Percentiles rank a stretch among this genome's conserved stretches.
These are phyloP conservation scores for Pseudomyrmex cubaensis DNA, from an alignment of 1,140 invertebrate genomes.

Conservation along the genomic window DNA sequence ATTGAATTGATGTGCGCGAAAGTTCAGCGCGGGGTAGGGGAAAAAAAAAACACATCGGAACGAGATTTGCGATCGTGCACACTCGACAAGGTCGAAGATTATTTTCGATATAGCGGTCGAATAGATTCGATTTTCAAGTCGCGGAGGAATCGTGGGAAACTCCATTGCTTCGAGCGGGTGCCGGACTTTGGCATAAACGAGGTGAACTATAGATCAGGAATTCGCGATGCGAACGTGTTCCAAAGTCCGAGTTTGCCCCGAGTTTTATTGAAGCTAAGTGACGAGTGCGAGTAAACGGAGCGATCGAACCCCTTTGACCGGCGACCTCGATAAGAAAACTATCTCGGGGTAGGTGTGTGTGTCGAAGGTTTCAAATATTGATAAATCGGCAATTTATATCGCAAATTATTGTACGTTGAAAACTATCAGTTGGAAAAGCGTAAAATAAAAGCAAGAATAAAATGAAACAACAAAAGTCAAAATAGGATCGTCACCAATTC, in stretches of 20 bases:
- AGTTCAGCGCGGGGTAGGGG: background rate
- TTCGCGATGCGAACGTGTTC: slow-evolving; percentile 24
- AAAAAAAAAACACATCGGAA: background rate
- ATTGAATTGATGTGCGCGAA: background rate
- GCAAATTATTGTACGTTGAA: background rate
- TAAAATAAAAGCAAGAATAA: too few species aligned
- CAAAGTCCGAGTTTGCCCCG: slow-evolving; percentile 49
- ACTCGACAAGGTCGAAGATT: slow-evolving; percentile 36
- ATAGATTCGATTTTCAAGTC: slow-evolving; percentile 51
- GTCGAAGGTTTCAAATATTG: background rate
- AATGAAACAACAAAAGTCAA: too few species aligned
- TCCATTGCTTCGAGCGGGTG: slow-evolving; percentile 45
- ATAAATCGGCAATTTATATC: background rate
- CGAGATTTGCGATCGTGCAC: slow-evolving; percentile 16
- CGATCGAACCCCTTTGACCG: slow-evolving; percentile 8
- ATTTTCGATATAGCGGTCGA: slow-evolving; percentile 51
- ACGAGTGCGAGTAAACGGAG: slow-evolving; percentile 10
- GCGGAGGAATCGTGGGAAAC: slow-evolving; percentile 35
- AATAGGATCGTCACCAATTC: too few species aligned
- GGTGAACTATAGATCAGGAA: slow-evolving; percentile 56
- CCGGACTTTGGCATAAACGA: slow-evolving; percentile 57
- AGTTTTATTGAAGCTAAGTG: slow-evolving; percentile 56
- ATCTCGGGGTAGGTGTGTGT: background rate
- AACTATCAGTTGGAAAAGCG: background rate
- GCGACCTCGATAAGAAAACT: slow-evolving; percentile 6